Evolutionary conservation across 1,140 invertebrate genomes (phyloP), one percentile per base, ranked within the genome.

Genomic region (Rhynchophorus ferrugineus): DNA sequence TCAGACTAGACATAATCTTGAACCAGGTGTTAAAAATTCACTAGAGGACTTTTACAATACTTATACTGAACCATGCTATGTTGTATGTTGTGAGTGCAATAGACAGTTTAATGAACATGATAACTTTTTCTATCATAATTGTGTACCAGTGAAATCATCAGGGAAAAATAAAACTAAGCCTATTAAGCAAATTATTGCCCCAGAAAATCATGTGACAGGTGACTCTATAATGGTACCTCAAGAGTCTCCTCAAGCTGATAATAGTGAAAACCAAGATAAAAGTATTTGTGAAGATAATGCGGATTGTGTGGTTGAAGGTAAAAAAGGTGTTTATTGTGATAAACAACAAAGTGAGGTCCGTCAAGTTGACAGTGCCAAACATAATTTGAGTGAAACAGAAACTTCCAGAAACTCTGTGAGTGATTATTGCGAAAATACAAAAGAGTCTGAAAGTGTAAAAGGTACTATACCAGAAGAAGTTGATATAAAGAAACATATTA

Each of bases 41-140:
- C 74, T 78, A 38, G 78, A 83, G 55, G 78, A 81, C 44, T 81
- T 84, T 68, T 77, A 76, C 57, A 78, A 75, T 60, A 69, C 73
- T 19, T 81, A 80, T 56, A 78, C 75, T 60, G 81, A 80, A 35
- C 78, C 79, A 0, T 81, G 83, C 67, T 86, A 80, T 71, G 68
- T 89, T 55, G 79, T 85, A 68, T 90, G 85, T 67, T 86, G 84
- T 74, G 78, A 75, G 21, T 88, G 87, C 73, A 82, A 85, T 66
- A 78, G 81, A 59, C 77, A 83, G 5, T 87, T 85, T 63, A 77
- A 74, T 35, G 81, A 85, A 58, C 77, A 78, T 53, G 81, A 85
- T 62, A 77, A 84, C 61, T 87, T 85, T 70, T 80, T 78, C 46
- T 75, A 80, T 61, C 85, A 88, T 61, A 76, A 77, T 61, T 88